Evolutionary conservation across 1,140 invertebrate species (phyloP).

Genomic region (Sarcophaga bullata): DNA sequence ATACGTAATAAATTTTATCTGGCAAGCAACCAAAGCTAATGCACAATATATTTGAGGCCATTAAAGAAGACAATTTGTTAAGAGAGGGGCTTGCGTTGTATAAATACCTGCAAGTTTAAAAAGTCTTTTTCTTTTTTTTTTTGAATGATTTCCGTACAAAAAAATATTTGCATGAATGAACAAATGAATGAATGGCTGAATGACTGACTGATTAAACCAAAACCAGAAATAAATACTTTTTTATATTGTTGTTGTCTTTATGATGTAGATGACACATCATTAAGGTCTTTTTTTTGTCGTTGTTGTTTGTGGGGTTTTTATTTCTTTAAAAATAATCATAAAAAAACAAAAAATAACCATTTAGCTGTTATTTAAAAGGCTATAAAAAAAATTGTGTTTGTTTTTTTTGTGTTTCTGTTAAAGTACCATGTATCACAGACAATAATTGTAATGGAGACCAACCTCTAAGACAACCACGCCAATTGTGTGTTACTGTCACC

Average conservation of each 20-base stretch:
- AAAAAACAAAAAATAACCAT: constrained; percentile 7
- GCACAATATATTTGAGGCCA: too few species aligned
- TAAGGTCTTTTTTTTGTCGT: not conserved
- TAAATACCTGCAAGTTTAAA: too few species aligned
- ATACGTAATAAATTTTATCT: not conserved
- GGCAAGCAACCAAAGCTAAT: too few species aligned
- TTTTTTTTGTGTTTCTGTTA: not conserved
- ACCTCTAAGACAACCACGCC: constrained; percentile 25
- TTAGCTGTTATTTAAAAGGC: not conserved
- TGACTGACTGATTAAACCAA: not conserved
- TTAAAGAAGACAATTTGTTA: too few species aligned
- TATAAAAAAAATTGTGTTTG: not conserved
- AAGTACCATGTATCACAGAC: not conserved
- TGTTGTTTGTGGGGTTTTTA: too few species aligned
- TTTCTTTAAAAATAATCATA: not conserved
- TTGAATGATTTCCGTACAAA: too few species aligned
- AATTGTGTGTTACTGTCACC: constrained; percentile 7
- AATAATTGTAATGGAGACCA: not conserved
- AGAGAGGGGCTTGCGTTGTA: too few species aligned
- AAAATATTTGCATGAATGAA: too few species aligned
- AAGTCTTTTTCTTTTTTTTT: too few species aligned
- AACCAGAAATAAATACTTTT: not conserved
- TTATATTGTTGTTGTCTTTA: not conserved
- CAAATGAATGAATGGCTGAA: too few species aligned
- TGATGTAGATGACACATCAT: constrained; percentile 21